Conservation (phyloP, 2,888 invertebrate species). For the Bellardia bayeri region DNA sequence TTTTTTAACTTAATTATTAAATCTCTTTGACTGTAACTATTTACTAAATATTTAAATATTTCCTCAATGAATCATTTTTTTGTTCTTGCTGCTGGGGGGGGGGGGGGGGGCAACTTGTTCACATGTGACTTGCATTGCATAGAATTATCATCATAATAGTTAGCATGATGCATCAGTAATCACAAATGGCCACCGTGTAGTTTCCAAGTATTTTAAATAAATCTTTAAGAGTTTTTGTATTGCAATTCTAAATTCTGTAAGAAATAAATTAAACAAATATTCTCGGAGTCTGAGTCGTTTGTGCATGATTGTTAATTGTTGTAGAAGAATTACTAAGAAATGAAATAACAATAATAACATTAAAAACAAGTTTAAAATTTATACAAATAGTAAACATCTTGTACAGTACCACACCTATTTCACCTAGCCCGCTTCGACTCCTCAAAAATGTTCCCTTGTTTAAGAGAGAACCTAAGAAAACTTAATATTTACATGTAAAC, state of each 20-base stretch:
- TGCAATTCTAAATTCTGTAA: slow-evolving; percentile 45
- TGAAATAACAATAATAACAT: slow-evolving; percentile 18
- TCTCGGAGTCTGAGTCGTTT: not conserved
- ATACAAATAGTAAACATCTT: slow-evolving; percentile 55
- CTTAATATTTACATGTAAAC: not conserved
- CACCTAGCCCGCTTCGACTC: slow-evolving; percentile 18
- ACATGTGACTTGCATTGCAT: slow-evolving; percentile 56
- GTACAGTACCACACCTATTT: slow-evolving; percentile 61
- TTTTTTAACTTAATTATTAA: not conserved
- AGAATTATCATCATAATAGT: slow-evolving; percentile 56
- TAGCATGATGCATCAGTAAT: slow-evolving; percentile 65
- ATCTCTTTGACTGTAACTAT: not conserved
- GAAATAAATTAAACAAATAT: slow-evolving; percentile 62
- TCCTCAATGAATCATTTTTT: slow-evolving; percentile 58
- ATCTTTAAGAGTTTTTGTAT: slow-evolving; percentile 46
- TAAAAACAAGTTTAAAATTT: slow-evolving; percentile 32
- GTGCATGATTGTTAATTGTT: slow-evolving; percentile 37
- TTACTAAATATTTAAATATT: slow-evolving; percentile 26
- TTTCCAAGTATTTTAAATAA: slow-evolving; percentile 69
- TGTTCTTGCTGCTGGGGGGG: not conserved
- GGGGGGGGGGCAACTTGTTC: slow-evolving; percentile 33
- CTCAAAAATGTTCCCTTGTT: slow-evolving; percentile 38
- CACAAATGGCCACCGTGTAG: slow-evolving; percentile 56
- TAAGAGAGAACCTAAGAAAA: slow-evolving; percentile 16
- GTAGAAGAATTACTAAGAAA: slow-evolving; percentile 65